phyloP scores from a whole-genome alignment of 2,797 vertebrate species.

The Carapus acus region DNA sequence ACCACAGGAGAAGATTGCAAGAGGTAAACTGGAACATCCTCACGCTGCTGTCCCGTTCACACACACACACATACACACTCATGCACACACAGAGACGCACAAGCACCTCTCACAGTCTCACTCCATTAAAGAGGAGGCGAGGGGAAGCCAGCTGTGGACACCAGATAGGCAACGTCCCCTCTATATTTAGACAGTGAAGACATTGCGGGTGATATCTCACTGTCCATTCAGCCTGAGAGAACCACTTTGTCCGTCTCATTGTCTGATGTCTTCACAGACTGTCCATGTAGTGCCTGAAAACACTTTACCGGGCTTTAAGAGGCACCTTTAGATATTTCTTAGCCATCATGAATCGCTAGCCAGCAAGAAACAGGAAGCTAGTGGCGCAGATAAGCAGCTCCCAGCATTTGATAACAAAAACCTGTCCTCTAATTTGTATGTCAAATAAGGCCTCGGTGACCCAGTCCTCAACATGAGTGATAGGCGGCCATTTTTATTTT shows the following conservation, averaged over 20 bases:
- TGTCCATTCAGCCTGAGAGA: conserved; percentile 15
- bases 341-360: conserved; percentile 48
- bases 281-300: not conserved
- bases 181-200: conserved; percentile 59
- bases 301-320: conserved; percentile 13
- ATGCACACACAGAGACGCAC: conserved; percentile 39
- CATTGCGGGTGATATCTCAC: conserved; percentile 14
- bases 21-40: conserved; percentile 57
- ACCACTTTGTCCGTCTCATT: conserved; percentile 3
- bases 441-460: conserved; percentile 48
- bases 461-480: conserved; percentile 1
- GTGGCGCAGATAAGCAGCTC: conserved; percentile 64
- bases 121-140: conserved; percentile 47
- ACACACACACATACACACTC: conserved; percentile 37
- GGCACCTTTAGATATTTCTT: conserved; percentile 12
- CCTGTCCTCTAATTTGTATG: too few species aligned
- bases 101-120: conserved; percentile 64
- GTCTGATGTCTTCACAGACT: not conserved
- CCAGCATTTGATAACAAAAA: too few species aligned
- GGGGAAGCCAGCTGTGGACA: conserved; percentile 59
- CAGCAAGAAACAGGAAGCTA: conserved; percentile 57
- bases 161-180: conserved; percentile 52
- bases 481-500: conserved; percentile 5
- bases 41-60: conserved; percentile 33
- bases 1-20: conserved; percentile 56